Percentiles rank a stretch among this genome's conserved stretches.
phyloP scores from a whole-genome alignment of 2,888 invertebrate species.

The Monopis laevigella region DNA sequence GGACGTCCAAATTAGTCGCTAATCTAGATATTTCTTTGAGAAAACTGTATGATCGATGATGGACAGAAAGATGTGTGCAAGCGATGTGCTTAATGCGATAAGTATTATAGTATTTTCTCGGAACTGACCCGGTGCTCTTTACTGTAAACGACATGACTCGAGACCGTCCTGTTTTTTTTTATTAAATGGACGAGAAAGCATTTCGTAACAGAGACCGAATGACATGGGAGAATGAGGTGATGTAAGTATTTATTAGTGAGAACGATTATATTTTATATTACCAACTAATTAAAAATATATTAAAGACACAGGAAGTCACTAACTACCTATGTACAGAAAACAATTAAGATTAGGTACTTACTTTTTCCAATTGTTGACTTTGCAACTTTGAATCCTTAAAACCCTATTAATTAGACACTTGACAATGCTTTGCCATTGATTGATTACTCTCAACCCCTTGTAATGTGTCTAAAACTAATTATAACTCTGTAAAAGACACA shows the following conservation, averaged over 20 bases:
- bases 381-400: no score
- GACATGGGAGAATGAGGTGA: slow-evolving; percentile 32
- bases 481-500: no score
- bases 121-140: slow-evolving; percentile 65
- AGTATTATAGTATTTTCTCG: slow-evolving; percentile 36
- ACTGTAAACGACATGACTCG: slow-evolving; percentile 48
- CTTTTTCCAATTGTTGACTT: no score
- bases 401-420: no score
- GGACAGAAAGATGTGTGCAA: background rate
- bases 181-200: slow-evolving; percentile 31
- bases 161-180: slow-evolving; percentile 51
- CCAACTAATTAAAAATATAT: no score
- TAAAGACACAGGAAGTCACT: no score
- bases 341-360: no score
- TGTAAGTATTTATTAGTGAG: slow-evolving; percentile 64
- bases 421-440: no score
- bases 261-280: no score
- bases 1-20: slow-evolving; percentile 1
- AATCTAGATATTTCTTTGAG: background rate
- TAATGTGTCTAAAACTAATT: no score
- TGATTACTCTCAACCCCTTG: no score
- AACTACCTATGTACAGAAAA: no score
- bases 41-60: background rate
- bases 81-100: background rate
- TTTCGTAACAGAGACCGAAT: slow-evolving; percentile 31